Evolutionary conservation across 2,797 vertebrate species (phyloP).

Genomic region (Lateolabrax maculatus): DNA sequence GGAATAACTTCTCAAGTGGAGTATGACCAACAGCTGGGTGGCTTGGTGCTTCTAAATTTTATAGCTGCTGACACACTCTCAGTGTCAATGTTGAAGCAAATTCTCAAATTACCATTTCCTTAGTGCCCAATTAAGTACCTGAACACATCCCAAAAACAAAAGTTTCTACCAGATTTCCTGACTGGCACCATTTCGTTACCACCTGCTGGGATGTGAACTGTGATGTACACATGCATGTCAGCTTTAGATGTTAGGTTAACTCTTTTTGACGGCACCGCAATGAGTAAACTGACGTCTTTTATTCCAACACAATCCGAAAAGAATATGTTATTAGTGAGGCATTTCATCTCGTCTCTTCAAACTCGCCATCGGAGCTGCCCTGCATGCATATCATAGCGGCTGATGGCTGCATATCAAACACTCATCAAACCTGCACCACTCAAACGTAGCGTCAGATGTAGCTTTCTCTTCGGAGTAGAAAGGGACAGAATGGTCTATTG

Average conservation of each 20-base stretch:
- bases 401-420: slow-evolving; percentile 73
- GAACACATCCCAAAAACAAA: not conserved
- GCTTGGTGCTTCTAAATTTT: not conserved
- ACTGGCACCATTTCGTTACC: slow-evolving; percentile 15
- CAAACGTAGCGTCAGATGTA: slow-evolving; percentile 59
- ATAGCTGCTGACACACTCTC: not conserved
- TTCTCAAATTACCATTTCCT: not conserved
- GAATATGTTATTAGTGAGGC: slow-evolving; percentile 46
- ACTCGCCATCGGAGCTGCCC: slow-evolving; percentile 50
- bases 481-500: slow-evolving; percentile 61
- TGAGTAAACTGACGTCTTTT: slow-evolving; percentile 31
- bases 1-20: not conserved
- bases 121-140: not conserved
- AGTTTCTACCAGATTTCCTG: not conserved
- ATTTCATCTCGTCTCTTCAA: slow-evolving; percentile 68
- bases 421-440: slow-evolving; percentile 57
- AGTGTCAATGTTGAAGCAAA: not conserved
- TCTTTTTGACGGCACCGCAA: slow-evolving; percentile 28
- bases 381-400: slow-evolving; percentile 44
- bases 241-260: slow-evolving; percentile 37
- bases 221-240: not conserved
- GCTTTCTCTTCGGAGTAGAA: slow-evolving; percentile 54
- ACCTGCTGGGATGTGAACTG: slow-evolving; percentile 23
- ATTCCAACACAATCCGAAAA: slow-evolving; percentile 17
- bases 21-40: not conserved